phyloP scores from a whole-genome alignment of 2,888 invertebrate genomes.

The Onchidella celtica region DNA sequence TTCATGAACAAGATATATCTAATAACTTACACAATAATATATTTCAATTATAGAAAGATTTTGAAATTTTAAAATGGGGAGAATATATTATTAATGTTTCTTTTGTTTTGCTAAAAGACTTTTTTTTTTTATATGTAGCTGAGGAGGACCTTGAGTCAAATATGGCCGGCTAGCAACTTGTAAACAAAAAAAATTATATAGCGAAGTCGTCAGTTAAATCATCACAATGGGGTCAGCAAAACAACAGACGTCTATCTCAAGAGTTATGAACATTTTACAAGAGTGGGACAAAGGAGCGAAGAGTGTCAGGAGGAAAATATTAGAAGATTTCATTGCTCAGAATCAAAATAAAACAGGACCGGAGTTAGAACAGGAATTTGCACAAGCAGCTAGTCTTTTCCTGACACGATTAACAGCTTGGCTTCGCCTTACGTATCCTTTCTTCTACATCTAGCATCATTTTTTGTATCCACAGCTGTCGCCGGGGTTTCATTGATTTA shows the following conservation, averaged over 20 bases:
- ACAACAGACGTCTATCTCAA: slow-evolving; percentile 77
- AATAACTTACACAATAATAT: too few species aligned
- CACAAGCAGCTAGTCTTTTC: slow-evolving; percentile 80
- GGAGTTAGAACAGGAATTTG: slow-evolving; percentile 79
- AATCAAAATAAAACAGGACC: slow-evolving; percentile 80
- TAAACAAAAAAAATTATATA: slow-evolving; percentile 46
- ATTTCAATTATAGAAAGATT: too few species aligned
- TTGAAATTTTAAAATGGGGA: too few species aligned
- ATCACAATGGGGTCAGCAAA: slow-evolving; percentile 76
- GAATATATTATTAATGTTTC: too few species aligned
- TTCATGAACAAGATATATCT: too few species aligned
- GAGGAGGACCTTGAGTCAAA: neutral
- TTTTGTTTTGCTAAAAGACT: neutral
- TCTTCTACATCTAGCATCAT: too few species aligned
- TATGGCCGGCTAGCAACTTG: slow-evolving; percentile 68
- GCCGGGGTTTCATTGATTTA: too few species aligned
- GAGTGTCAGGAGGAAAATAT: slow-evolving; percentile 73
- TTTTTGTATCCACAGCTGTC: too few species aligned
- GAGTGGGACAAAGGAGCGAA: slow-evolving; percentile 80
- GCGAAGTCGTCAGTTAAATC: too few species aligned
- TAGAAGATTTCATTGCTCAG: slow-evolving; percentile 78
- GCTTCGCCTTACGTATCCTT: slow-evolving; percentile 79
- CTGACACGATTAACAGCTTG: slow-evolving; percentile 79
- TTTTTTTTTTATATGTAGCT: neutral
- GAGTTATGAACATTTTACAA: slow-evolving; percentile 75